These are phyloP conservation scores for Tillus elongatus DNA, from an alignment of 2,888 invertebrate species.

Conservation along the genomic window DNA sequence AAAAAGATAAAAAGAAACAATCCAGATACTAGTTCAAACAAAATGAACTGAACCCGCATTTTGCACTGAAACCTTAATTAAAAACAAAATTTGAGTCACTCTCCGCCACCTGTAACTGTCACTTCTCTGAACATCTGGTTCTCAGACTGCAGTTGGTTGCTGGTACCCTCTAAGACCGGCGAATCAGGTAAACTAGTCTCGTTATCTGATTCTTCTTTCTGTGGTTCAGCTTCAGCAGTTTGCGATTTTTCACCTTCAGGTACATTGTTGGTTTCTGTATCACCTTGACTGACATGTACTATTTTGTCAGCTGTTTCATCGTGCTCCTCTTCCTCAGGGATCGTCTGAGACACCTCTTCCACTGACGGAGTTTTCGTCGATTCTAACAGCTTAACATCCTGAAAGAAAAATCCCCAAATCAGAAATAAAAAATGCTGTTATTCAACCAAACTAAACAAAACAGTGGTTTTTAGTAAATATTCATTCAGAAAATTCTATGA, in stretches of 20 bases:
- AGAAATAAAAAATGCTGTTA: no score
- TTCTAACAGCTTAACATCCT: constrained; percentile 32
- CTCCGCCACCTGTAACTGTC: constrained; percentile 18
- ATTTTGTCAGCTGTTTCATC: no score
- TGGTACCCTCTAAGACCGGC: constrained; percentile 39
- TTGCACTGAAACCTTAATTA: no score
- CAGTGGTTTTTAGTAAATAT: no score
- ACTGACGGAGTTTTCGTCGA: constrained; percentile 26
- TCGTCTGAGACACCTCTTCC: constrained; percentile 37
- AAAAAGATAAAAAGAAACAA: no score
- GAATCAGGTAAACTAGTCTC: constrained; percentile 39
- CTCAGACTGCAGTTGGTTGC: constrained; percentile 12
- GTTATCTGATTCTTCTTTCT: no score
- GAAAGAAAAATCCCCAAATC: constrained; percentile 12
- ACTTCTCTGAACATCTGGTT: constrained; percentile 20
- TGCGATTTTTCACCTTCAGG: constrained; percentile 23
- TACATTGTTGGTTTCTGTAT: no score
- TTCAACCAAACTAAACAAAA: no score
- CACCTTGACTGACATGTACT: constrained; percentile 12
- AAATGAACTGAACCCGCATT: no score
- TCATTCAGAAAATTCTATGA: no score
- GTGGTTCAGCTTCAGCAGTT: constrained; percentile 25
- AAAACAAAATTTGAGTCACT: constrained; percentile 8
- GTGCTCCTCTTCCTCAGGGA: constrained; percentile 36
- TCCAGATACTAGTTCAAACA: constrained; percentile 1